Evolutionary conservation across 2,113 vertebrate genomes (phyloP).

Genomic region (Girardinichthys multiradiatus): DNA sequence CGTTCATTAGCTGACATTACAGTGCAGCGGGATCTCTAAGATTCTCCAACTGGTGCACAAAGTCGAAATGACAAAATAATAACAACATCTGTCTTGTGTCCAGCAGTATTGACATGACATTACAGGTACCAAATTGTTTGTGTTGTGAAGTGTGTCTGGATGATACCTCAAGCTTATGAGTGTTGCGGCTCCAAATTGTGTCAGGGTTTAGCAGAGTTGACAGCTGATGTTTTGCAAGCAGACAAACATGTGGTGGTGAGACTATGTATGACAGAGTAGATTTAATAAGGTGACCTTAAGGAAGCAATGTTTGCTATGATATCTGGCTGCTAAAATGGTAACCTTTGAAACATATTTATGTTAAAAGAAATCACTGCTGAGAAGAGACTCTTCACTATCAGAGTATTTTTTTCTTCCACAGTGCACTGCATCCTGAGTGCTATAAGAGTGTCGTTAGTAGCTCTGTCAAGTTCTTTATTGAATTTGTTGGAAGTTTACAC

Average conservation of each 20-base stretch:
- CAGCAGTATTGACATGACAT: slow-evolving; percentile 91
- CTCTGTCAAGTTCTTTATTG: slow-evolving; percentile 34
- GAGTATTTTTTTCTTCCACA: slow-evolving; percentile 8
- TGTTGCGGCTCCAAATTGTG: slow-evolving; percentile 71
- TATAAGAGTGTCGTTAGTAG: slow-evolving; percentile 16
- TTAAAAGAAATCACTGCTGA: background rate
- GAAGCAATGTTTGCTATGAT: slow-evolving; percentile 1
- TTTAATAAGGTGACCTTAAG: slow-evolving; percentile 12
- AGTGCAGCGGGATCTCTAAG: slow-evolving; percentile 81
- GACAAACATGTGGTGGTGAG: slow-evolving; percentile 37
- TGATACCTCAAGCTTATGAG: slow-evolving; percentile 86
- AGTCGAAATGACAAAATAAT: slow-evolving; percentile 93
- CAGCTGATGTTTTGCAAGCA: slow-evolving; percentile 62
- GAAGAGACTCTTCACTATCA: slow-evolving; percentile 18
- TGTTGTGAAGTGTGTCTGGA: slow-evolving; percentile 90
- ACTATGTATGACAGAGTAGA: slow-evolving; percentile 30
- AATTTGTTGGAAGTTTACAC: slow-evolving; percentile 40
- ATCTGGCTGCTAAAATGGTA: background rate
- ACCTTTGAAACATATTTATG: background rate
- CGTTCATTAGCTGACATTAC: slow-evolving; percentile 78
- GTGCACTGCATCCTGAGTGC: slow-evolving; percentile 12
- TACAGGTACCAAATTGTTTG: slow-evolving; percentile 94
- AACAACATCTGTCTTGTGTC: slow-evolving; percentile 98
- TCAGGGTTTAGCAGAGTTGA: slow-evolving; percentile 71
- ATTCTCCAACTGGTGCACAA: slow-evolving; percentile 85